phyloP scores from a whole-genome alignment of 2,888 invertebrate species.

The Volucella inflata region DNA sequence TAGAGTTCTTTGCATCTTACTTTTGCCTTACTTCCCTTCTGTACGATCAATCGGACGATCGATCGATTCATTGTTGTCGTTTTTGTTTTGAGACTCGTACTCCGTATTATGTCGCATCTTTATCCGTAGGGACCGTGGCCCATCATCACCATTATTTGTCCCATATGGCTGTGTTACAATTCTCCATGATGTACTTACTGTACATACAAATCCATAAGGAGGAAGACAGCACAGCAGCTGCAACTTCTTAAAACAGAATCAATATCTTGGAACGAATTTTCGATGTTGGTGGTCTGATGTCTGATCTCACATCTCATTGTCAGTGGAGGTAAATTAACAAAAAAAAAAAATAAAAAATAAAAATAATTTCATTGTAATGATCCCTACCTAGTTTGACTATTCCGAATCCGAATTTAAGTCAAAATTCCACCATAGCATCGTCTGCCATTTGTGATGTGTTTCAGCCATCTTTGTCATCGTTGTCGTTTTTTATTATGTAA shows the following conservation, averaged over 20 bases:
- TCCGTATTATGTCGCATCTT: slow-evolving; percentile 56
- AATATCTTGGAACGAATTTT: slow-evolving; percentile 64
- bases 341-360: slow-evolving; percentile 9
- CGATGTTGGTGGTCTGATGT: slow-evolving; percentile 68
- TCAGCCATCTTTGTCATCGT: slow-evolving; percentile 14
- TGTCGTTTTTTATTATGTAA: slow-evolving; percentile 55
- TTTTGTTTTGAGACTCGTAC: too few relatives aligned
- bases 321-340: slow-evolving; percentile 29
- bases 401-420: too few relatives aligned
- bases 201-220: slow-evolving; percentile 35
- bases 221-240: slow-evolving; percentile 66
- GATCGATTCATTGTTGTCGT: too few relatives aligned
- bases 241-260: slow-evolving; percentile 62
- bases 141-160: slow-evolving; percentile 69
- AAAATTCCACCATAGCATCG: too few relatives aligned
- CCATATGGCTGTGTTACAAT: slow-evolving; percentile 64
- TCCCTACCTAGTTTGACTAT: too few relatives aligned
- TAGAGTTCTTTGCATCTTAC: too few relatives aligned
- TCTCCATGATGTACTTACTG: slow-evolving; percentile 43
- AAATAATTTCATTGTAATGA: slow-evolving; percentile 19
- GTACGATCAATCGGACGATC: too few relatives aligned
- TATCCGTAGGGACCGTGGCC: slow-evolving; percentile 68
- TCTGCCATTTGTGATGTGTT: slow-evolving; percentile 34
- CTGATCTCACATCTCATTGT: slow-evolving; percentile 47
- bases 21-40: too few relatives aligned